Base-by-base conservation (phyloP, 2,113 vertebrate species). In the Ophthalmolycus amberensis region DNA sequence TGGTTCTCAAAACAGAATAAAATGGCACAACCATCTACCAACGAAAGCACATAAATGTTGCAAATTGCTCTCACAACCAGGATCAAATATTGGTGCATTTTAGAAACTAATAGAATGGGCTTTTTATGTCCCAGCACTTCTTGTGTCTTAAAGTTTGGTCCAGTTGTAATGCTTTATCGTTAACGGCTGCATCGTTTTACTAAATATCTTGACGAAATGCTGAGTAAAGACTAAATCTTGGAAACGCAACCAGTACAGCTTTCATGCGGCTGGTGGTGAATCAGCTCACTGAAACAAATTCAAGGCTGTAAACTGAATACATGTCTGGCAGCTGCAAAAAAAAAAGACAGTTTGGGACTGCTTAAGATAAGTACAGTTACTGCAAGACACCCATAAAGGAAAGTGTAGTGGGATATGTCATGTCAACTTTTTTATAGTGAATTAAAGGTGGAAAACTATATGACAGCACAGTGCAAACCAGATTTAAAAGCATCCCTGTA, bases 401-500 rank as follows among this genome's bases (percentile, higher is more conserved):
- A 22, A 37, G 25, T 71, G 70, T 15, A 15, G 63, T 38, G 59
- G 16, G 38, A 77, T 68, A 6, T 80, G 80, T 64, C 48, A 4
- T 76, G 27, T 34, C 25, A 70, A 70, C 48, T 34, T 67, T 58
- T 42, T 75, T 5, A 63, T 67, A 44, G 66, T 72, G 34, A 73
- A 85, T 69, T 75, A 74, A 84, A 73, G 16, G 27, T 70, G 63
- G 29, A 20, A 83, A 88, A 54, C 60, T 83, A 60, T 38, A 20
- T 71, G 82, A 82, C 69, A 87, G 87, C 66, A 18, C 16, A 64
- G 29, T 59, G 63, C 40, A 81, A 72, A 71, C 29, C 22, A 72
- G 79, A 75, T 79, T 78, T 85, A 71, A n/a, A 85, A 83, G 81
- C 40, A 68, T 18, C 63, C 58, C 42, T 25, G 67, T 40, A 34